Evolutionary conservation across 2,113 vertebrate species (phyloP), one percentile per base, ranked within the genome.

Genomic region (Eulacestoma nigropectus): DNA sequence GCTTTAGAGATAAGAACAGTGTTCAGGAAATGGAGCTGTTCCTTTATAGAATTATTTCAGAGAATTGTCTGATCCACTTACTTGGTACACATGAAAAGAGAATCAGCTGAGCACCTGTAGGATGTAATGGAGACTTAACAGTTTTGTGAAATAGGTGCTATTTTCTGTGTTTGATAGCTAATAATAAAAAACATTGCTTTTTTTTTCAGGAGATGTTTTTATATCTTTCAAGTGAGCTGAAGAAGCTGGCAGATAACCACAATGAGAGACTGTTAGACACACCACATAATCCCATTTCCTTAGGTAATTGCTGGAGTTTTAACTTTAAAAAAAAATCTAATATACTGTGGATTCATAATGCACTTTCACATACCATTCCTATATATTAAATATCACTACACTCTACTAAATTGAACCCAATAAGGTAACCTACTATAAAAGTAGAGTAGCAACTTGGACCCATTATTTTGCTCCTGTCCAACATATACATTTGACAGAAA

Each of bases 211-310:
- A 99, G 98, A 98, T 99, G 96, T 99, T 99, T 98, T 97, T 84
- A 2, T 98, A 99, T 95, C 98, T 99, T 98, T 98, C 98, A 64
- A 98, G 97, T 91, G 98, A 99, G 96, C 95, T 99, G 93, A 99
- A 98, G 96, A 98, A 96, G 86, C 96, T 99, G 94, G 98, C 99
- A 65, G 98, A 98, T 85, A 96, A 65, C 70, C 98, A 99, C 56
- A 98, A 96, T 74, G 99, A 99, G 96, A 98, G 99, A 94, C 96
- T 99, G 69, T 98, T 99, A 89, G 96, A 98, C 67, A 99, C 99
- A 78, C 98, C 99, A 68, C 99, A 99, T 92, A 99, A 99, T 95
- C 99, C 99, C 81, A 99, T 99, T 96, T 99, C 99, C 57, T 98
- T 99, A 97, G 99, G 99, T 99, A 98, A 97, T 76, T 77, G 33